Base-by-base conservation (phyloP, 2,888 invertebrate species). In the Aquatica leii region DNA sequence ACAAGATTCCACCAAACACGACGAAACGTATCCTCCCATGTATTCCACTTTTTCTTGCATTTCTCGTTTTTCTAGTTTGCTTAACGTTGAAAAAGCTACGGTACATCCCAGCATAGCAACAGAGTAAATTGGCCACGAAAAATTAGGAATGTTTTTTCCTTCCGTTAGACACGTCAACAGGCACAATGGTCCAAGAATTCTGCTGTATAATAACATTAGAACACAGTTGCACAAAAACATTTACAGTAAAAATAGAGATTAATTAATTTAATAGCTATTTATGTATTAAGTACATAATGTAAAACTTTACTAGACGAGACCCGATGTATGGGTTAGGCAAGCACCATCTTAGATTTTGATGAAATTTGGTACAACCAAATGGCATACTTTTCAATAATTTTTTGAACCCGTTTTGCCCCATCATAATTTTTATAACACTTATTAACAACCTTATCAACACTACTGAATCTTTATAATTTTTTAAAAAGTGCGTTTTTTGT, bases 141-240 rank as follows among this genome's bases (percentile, higher is more conserved):
- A 89, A 57, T 89, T 86, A 0, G 95, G 95, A 70, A 96, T 89
- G 0, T 90, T 84, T 72, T 87, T 85, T 11, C 88, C 88, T 74
- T 90, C 89, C 21, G 86, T 84, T 43, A 94, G 80, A 74, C 94
- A 95, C 46, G 87, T 86, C 52, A 91, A 83, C 12, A 97, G 78
- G 76, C 95, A 95, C 56, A 88, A 86, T 0, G 96, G 94, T 0
- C 96, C 95, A 62, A 95, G 84, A 68, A 96, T 85, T 77, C 94
- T 94, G 80, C 79, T 84, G 72, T 73, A 78, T 75, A 71, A 21
- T 51, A 68, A 63, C n/a, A 59, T 20, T 24, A 15, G 48, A 21
- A 9, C 49, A n/a, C 15, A 35, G 31, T 49, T 49, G 8, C 9
- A 46, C 12, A 46, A 17, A 46, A 46, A 15, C 6, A n/a, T n/a